A percentile compares a stretch with the other conserved stretches of the same genome.
Evolutionary conservation across 2,888 invertebrate genomes (phyloP).

Genomic region (Copidosoma aretas): DNA sequence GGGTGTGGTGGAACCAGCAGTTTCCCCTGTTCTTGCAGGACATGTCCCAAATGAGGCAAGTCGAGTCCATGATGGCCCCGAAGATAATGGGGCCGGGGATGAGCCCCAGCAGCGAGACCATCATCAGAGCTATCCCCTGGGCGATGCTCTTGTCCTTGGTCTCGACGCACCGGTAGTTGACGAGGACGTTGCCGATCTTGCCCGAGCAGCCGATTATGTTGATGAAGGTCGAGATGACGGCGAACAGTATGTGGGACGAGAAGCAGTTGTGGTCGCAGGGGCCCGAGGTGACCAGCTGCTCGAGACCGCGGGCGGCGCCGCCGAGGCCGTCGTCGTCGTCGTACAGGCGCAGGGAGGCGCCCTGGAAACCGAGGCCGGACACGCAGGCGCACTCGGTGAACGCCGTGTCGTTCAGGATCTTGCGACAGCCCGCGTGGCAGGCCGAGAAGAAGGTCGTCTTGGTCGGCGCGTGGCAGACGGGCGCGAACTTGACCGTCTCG

Average conservation of each 20-base stretch:
- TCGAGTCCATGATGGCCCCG: slow-evolving; percentile 72
- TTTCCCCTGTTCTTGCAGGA: slow-evolving; percentile 70
- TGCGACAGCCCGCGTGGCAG: slow-evolving; percentile 75
- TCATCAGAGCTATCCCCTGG: slow-evolving; percentile 69
- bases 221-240: slow-evolving; percentile 64
- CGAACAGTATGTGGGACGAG: slow-evolving; percentile 62
- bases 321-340: neutral
- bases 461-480: slow-evolving; percentile 69
- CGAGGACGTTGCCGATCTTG: slow-evolving; percentile 71
- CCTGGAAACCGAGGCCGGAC: neutral
- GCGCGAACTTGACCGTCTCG: slow-evolving; percentile 68
- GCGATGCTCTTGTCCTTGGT: slow-evolving; percentile 71
- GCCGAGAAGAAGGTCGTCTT: slow-evolving; percentile 73
- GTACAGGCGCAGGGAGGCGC: slow-evolving; percentile 12
- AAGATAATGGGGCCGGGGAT: slow-evolving; percentile 76
- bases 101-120: slow-evolving; percentile 70
- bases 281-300: slow-evolving; percentile 54
- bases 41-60: slow-evolving; percentile 73
- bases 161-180: slow-evolving; percentile 71
- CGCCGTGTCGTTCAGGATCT: slow-evolving; percentile 53
- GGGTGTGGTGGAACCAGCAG: slow-evolving; percentile 74
- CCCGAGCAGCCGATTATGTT: slow-evolving; percentile 72
- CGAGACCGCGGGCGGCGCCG: neutral
- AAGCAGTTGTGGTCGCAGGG: slow-evolving; percentile 58
- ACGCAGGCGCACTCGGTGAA: slow-evolving; percentile 56